Percentiles rank a stretch among this genome's conserved stretches.
Evolutionary conservation across 1,140 invertebrate genomes (phyloP).

Genomic region (Drosophila sulfurigaster): DNA sequence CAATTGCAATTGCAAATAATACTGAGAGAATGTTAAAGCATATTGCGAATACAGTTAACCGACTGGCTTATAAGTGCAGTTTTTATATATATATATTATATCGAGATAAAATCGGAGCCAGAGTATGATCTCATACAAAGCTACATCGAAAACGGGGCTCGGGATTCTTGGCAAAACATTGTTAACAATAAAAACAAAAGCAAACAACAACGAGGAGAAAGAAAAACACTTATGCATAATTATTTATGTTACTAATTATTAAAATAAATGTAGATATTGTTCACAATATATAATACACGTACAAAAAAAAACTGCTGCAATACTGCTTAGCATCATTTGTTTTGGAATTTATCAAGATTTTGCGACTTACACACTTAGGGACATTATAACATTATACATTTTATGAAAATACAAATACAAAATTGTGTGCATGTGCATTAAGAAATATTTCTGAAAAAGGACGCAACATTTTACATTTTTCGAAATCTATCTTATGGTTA

Average conservation of each 20-base stretch:
- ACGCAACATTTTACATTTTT: constrained; percentile 62
- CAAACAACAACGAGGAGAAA: constrained; percentile 22
- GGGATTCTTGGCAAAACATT: constrained; percentile 27
- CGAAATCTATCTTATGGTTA: constrained; percentile 48
- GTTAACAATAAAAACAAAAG: constrained; percentile 43
- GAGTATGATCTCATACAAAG: constrained; percentile 70
- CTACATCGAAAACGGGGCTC: constrained; percentile 51
- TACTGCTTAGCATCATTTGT: constrained; percentile 29
- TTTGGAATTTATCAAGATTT: constrained; percentile 10
- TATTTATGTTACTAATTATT: constrained; percentile 82
- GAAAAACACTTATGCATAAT: constrained; percentile 56
- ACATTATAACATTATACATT: constrained; percentile 5
- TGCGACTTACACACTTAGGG: constrained; percentile 12
- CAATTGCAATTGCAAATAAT: constrained; percentile 49
- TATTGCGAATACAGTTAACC: constrained; percentile 39
- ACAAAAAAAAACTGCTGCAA: constrained; percentile 48
- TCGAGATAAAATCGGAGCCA: constrained; percentile 9
- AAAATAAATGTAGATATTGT: constrained; percentile 82
- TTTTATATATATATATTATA: constrained; percentile 3
- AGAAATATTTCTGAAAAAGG: constrained; percentile 66
- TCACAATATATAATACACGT: constrained; percentile 67
- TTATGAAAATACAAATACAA: constrained; percentile 29
- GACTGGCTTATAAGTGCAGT: constrained; percentile 15
- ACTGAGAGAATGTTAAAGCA: constrained; percentile 46
- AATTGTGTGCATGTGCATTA: constrained; percentile 50